Evolutionary conservation across 2,888 invertebrate species (phyloP), one percentile per base, ranked within the genome.

Genomic region (Tetropium fuscum): DNA sequence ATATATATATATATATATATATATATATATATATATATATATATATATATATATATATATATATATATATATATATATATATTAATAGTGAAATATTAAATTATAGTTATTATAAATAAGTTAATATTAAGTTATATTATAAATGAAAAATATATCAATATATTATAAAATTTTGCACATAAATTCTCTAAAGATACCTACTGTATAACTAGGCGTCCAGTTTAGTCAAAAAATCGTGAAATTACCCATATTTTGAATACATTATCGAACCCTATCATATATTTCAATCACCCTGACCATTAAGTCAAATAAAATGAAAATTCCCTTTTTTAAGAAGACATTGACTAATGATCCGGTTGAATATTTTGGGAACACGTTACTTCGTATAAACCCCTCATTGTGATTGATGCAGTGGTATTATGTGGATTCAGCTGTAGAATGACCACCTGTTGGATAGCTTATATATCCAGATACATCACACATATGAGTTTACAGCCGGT

Each of bases 391-490:
- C 51, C 56, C 49, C 59, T 20, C 40, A 18, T 40, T 36, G 63
- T 68, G 68, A 68, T 68, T 68, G 68, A 68, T 68, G 68, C 65
- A 63, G 58, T 65, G 62, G 60, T 56, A 60, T 65, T 68, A 63
- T 59, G 56, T 62, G 62, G 51, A 51, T 40, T 40, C 40, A 51
- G 56, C 63, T 53, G 63, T 63, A 56, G 64, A 68, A 66, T 66
- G 64, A 63, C 68, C 68, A 66, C 68, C 66, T 68, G 65, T 68
- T 66, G 65, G 62, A 43, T 18, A 58, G 49, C 40, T 30, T 38
- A 51, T 48, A 30, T 54, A 56, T n/a, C n/a, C n/a, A n/a, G n/a
- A n/a, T 49, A 51, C 45, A 45, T 51, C 53, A 36, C 60, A 40
- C 49, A 41, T 15, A 43, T 41, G 30, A 38, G 40, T 43, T 32